Evolutionary conservation across 2,888 invertebrate genomes (phyloP).

Genomic region (Troides oblongomaculatus): DNA sequence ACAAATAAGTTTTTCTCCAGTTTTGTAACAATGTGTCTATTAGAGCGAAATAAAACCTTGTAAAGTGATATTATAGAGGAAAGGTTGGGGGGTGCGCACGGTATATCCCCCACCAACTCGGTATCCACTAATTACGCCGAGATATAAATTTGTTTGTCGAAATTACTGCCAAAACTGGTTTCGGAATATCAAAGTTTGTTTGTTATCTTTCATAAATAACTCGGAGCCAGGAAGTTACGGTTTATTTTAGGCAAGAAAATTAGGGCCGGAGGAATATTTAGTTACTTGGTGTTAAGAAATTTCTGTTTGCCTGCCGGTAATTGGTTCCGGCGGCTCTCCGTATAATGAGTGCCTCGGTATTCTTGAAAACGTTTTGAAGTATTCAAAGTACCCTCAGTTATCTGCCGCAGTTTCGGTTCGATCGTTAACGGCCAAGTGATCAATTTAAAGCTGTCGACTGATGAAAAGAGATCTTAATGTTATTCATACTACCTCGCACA

Average conservation of each 20-base stretch:
- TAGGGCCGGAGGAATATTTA: conserved; percentile 24
- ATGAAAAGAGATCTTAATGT: too few species aligned
- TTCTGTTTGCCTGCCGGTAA: conserved; percentile 21
- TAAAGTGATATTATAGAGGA: not conserved
- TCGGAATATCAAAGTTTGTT: conserved; percentile 27
- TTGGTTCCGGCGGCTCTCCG: conserved; percentile 21
- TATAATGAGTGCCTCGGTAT: conserved; percentile 9
- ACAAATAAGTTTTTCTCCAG: too few species aligned
- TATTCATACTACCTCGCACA: too few species aligned
- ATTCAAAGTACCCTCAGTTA: too few species aligned
- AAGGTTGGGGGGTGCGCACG: not conserved
- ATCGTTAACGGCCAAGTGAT: too few species aligned
- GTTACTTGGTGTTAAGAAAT: conserved; percentile 24
- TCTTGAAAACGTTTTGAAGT: not conserved
- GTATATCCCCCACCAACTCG: conserved; percentile 3
- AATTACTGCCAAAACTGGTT: conserved; percentile 25
- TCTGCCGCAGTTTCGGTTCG: too few species aligned
- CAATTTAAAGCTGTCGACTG: too few species aligned
- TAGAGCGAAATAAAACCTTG: too few species aligned
- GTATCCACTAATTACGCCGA: conserved; percentile 13
- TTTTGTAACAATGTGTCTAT: too few species aligned
- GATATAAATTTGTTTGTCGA: conserved; percentile 23
- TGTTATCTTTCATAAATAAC: conserved; percentile 29
- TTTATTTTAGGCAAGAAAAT: conserved; percentile 28
- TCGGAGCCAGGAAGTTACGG: conserved; percentile 24